Conservation (phyloP, 2,797 vertebrate species). For the Sebastes oblongus region DNA sequence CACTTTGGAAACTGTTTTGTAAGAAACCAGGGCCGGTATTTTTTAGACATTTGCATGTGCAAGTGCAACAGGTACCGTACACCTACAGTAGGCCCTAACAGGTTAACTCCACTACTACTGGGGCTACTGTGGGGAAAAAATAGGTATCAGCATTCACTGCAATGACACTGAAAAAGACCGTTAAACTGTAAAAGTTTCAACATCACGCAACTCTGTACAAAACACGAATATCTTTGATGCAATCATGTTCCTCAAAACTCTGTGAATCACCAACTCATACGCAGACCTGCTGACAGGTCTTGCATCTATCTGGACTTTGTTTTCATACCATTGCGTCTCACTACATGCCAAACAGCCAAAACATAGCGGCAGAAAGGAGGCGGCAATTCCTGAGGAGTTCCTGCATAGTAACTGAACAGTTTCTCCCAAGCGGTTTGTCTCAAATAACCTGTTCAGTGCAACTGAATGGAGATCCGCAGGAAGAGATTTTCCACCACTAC, state of each 20-base stretch:
- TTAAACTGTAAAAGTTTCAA: background rate
- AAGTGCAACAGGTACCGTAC: background rate
- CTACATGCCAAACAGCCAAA: slow-evolving; percentile 45
- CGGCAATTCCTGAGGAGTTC: background rate
- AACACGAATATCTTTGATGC: background rate
- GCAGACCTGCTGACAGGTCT: background rate
- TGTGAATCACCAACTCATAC: background rate
- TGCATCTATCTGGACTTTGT: slow-evolving; percentile 39
- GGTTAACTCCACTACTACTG: background rate
- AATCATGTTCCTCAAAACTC: background rate
- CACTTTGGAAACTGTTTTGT: background rate
- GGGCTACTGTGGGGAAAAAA: background rate
- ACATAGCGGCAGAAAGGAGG: slow-evolving; percentile 1
- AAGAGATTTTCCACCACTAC: slow-evolving; percentile 30
- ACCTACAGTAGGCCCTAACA: background rate
- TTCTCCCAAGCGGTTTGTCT: background rate
- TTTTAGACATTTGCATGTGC: background rate
- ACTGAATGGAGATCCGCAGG: slow-evolving; percentile 30
- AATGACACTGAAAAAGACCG: background rate
- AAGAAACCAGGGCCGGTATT: background rate
- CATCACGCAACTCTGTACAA: background rate
- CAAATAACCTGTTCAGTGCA: background rate
- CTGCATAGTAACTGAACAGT: background rate
- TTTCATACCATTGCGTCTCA: slow-evolving; percentile 57
- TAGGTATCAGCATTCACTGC: background rate